phyloP scores from a whole-genome alignment of 2,113 vertebrate genomes.

The Pachypanchax playfairii region DNA sequence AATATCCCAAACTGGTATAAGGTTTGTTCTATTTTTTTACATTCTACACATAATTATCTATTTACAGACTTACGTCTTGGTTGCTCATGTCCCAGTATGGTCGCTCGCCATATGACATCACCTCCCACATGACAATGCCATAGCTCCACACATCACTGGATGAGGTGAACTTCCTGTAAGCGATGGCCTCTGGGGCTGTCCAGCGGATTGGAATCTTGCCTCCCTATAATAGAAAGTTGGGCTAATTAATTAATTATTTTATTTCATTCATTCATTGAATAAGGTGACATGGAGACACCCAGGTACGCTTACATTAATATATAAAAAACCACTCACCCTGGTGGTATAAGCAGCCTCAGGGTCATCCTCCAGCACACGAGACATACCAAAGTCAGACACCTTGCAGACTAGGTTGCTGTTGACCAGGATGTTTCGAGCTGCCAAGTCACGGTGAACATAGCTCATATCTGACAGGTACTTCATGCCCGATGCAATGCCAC shows the following conservation, averaged over 20 bases:
- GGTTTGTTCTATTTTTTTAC: constrained; percentile 11
- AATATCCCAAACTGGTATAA: constrained; percentile 10
- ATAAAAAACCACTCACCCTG: constrained; percentile 82
- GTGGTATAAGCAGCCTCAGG: constrained; percentile 97
- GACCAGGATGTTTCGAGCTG: constrained; percentile 95
- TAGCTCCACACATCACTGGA: constrained; percentile 98
- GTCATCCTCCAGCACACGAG: constrained; percentile 94
- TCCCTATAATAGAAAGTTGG: constrained; percentile 81
- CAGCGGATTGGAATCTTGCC: constrained; percentile 98
- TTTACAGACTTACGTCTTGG: constrained; percentile 89
- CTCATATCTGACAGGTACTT: constrained; percentile 99
- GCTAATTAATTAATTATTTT: constrained; percentile 40
- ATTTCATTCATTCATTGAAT: too few species aligned
- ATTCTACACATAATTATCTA: neutral
- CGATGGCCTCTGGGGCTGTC: constrained; percentile 97
- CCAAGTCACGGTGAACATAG: constrained; percentile 95
- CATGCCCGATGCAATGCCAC: constrained; percentile 97
- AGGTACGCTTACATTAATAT: constrained; percentile 5
- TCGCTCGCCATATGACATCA: constrained; percentile 97
- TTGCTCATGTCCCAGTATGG: constrained; percentile 99
- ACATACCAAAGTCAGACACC: constrained; percentile 98
- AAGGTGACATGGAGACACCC: constrained; percentile 31
- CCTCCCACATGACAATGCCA: constrained; percentile 98
- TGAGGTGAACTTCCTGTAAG: constrained; percentile 97
- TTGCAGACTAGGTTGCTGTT: constrained; percentile 99